A percentile compares a stretch with the other conserved stretches of the same genome.
These are phyloP conservation scores for Euborellia annulipes DNA, from an alignment of 1,140 invertebrate species.

Conservation along the genomic window DNA sequence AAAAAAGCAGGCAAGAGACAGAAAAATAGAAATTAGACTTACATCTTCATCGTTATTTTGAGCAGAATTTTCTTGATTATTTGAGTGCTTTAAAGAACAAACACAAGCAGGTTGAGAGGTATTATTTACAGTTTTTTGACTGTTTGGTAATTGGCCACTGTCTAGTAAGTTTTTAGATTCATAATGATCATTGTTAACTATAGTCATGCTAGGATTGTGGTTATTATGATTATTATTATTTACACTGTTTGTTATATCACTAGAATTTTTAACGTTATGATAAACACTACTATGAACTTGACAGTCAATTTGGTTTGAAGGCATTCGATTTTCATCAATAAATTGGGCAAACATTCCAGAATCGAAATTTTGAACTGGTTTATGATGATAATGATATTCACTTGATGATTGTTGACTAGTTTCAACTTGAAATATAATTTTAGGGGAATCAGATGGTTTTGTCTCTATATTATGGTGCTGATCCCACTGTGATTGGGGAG, in stretches of 20 bases:
- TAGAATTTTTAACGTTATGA: no score
- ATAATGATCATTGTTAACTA: no score
- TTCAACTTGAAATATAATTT: background rate
- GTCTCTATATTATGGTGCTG: background rate
- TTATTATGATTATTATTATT: constrained; percentile 3
- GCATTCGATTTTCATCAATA: no score
- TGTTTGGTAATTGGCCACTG: no score
- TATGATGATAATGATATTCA: background rate
- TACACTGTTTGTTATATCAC: no score
- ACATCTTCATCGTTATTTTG: constrained; percentile 11
- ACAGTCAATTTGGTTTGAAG: no score
- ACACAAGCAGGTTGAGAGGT: background rate
- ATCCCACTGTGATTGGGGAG: no score
- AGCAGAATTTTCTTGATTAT: constrained; percentile 5
- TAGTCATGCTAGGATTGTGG: no score
- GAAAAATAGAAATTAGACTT: constrained; percentile 9
- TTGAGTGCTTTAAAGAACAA: background rate
- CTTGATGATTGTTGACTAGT: background rate
- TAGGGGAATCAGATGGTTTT: constrained; percentile 1
- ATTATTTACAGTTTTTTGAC: background rate
- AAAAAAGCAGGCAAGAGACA: constrained; percentile 4
- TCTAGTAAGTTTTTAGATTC: no score
- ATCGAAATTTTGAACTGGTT: background rate
- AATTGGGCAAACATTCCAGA: no score
- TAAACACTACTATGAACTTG: no score